Percentiles rank a stretch among this genome's conserved stretches.
Conservation (phyloP, 2,797 vertebrate species). For the Phrynocephalus vlangalii region DNA sequence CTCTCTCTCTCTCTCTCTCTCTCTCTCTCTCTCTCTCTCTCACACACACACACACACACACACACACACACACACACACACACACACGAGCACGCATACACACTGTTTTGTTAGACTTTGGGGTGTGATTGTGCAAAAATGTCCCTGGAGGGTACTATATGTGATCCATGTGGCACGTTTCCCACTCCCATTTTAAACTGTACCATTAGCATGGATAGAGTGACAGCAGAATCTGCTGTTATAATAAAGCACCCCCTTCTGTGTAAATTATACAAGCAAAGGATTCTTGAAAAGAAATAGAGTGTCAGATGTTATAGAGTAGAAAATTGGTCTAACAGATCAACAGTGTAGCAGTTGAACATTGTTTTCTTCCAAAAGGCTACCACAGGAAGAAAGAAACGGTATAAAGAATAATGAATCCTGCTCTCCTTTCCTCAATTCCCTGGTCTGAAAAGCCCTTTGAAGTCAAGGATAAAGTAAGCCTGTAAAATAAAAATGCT, state of each 20-base stretch:
- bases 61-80: too few species aligned
- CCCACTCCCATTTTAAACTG: too few species aligned
- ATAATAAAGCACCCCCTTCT: not conserved
- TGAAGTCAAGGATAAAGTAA: conserved; percentile 75
- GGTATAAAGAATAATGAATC: conserved; percentile 66
- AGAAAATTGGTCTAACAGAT: conserved; percentile 50
- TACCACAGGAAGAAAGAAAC: conserved; percentile 67
- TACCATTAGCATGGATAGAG: not conserved
- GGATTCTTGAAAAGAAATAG: conserved; percentile 19
- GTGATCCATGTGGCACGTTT: too few species aligned
- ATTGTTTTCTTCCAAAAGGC: conserved; percentile 55
- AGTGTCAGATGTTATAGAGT: conserved; percentile 50
- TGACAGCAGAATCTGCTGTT: not conserved
- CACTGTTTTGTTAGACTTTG: too few species aligned
- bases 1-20: too few species aligned
- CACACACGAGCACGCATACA: too few species aligned
- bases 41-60: too few species aligned
- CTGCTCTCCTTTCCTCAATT: conserved; percentile 45
- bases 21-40: too few species aligned
- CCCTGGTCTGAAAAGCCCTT: conserved; percentile 66
- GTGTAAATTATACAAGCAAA: not conserved
- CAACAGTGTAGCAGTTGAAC: conserved; percentile 50
- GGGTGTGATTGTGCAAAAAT: too few species aligned
- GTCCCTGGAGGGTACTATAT: too few species aligned
- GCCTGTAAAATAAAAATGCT: conserved; percentile 76